A percentile compares a stretch with the other conserved stretches of the same genome.
phyloP scores from a whole-genome alignment of 2,113 vertebrate species.

The Heterochromis multidens region DNA sequence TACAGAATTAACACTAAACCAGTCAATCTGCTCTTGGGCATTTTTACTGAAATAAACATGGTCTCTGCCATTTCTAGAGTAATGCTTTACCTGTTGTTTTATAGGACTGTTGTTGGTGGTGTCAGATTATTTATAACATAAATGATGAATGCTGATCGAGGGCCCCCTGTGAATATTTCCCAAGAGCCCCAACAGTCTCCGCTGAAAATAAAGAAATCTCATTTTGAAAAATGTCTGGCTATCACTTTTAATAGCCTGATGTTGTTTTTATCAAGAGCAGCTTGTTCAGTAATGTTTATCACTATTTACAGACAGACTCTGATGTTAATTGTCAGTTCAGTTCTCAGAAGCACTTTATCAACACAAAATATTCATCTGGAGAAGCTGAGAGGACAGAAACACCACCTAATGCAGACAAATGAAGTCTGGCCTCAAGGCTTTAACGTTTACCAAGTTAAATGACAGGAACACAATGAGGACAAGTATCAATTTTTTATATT shows the following conservation, averaged over 20 bases:
- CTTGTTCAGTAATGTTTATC: not conserved
- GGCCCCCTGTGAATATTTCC: not conserved
- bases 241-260: not conserved
- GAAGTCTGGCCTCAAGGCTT: not conserved
- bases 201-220: not conserved
- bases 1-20: not conserved
- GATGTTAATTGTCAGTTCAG: not conserved
- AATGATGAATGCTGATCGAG: not conserved
- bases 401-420: not conserved
- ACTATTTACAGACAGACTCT: not conserved
- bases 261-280: not conserved
- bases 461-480: fast-evolving
- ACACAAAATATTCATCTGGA: not conserved
- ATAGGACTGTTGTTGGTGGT: not conserved
- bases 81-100: not conserved
- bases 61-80: too few species aligned
- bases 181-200: not conserved
- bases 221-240: not conserved
- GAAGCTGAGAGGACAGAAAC: not conserved
- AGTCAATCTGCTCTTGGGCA: not conserved
- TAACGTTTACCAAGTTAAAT: not conserved
- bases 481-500: not conserved
- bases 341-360: not conserved
- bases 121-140: not conserved
- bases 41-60: too few species aligned